Evolutionary conservation across 2,113 vertebrate species (phyloP).

Genomic region (Toxotes chatareus): DNA sequence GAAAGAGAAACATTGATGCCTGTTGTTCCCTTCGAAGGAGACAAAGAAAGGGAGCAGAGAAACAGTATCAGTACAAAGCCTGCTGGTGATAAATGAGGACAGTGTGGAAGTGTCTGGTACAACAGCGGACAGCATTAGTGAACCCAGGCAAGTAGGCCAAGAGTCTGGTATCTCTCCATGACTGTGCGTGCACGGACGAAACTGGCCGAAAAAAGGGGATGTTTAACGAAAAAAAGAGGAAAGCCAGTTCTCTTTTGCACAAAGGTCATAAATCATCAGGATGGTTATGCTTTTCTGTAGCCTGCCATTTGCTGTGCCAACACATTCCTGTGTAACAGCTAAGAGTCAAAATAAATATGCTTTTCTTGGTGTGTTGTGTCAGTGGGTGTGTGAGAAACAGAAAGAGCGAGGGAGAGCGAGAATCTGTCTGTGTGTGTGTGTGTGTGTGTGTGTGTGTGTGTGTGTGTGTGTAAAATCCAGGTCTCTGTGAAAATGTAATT

Average conservation of each 20-base stretch:
- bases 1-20: constrained; percentile 48
- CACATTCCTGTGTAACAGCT: constrained; percentile 73
- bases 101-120: constrained; percentile 60
- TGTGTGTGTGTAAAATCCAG: constrained; percentile 64
- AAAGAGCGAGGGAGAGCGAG: constrained; percentile 35
- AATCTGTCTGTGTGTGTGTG: constrained; percentile 47
- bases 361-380: constrained; percentile 69
- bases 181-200: constrained; percentile 40
- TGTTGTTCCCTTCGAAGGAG: constrained; percentile 19
- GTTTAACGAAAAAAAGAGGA: constrained; percentile 18
- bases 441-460: constrained; percentile 33
- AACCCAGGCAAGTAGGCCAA: constrained; percentile 74
- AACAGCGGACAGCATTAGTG: constrained; percentile 71
- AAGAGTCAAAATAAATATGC: constrained; percentile 78
- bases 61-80: constrained; percentile 53
- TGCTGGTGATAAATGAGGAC: constrained; percentile 71
- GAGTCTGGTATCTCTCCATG: constrained; percentile 62
- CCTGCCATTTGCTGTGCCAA: constrained; percentile 78
- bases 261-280: constrained; percentile 75
- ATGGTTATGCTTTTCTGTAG: constrained; percentile 67
- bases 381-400: constrained; percentile 67
- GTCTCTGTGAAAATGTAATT: constrained; percentile 79
- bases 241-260: constrained; percentile 58
- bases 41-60: constrained; percentile 28
- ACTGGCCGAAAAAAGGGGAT: not conserved